Base-by-base conservation (phyloP, 2,113 vertebrate genomes). In the Oncorhynchus keta region DNA sequence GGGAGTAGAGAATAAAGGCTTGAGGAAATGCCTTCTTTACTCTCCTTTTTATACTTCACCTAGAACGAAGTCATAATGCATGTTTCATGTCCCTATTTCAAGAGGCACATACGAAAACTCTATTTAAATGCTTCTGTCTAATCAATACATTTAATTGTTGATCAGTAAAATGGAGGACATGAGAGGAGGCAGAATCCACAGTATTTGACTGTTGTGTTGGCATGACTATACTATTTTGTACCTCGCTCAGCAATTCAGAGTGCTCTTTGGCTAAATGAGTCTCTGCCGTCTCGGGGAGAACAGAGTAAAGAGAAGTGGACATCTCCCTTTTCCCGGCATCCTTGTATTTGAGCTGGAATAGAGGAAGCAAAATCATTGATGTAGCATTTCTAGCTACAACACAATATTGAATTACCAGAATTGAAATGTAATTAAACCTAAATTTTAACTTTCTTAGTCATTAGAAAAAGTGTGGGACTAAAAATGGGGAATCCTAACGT, bases 181-280 rank as follows among this genome's bases (percentile, higher is more conserved):
- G 39, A 45, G 39, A 45, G 39, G 39, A 45, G 39, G 39, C 39
- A 45, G 9, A 45, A 45, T 45, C 28, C 35, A 55, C 22, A 57
- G 73, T 67, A 14, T 51, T 26, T 51, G 39, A 16, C 20, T 32
- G 73, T 51, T 3, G 18, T 68, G 6, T 16, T 32, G 67, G 67
- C 30, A 45, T 68, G 5, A 39, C 32, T 32, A 39, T 68, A n/a
- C n/a, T 62, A 62, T 13, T 20, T 3, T 35, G 3, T 84, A 98
- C 97, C 96, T 96, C 83, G 64, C 86, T 92, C 81, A 85, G 88
- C 0, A 89, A 82, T 68, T 82, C 75, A 0, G 85, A 82, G 0
- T 84, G 76, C 48, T 92, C 90, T 70, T 81, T 89, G 5, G 89
- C 85, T 6, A 85, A 89, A 4, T 84, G 88, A 0, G 85, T 90